Conservation (phyloP, 2,113 vertebrate genomes). For the Datnioides undecimradiatus region DNA sequence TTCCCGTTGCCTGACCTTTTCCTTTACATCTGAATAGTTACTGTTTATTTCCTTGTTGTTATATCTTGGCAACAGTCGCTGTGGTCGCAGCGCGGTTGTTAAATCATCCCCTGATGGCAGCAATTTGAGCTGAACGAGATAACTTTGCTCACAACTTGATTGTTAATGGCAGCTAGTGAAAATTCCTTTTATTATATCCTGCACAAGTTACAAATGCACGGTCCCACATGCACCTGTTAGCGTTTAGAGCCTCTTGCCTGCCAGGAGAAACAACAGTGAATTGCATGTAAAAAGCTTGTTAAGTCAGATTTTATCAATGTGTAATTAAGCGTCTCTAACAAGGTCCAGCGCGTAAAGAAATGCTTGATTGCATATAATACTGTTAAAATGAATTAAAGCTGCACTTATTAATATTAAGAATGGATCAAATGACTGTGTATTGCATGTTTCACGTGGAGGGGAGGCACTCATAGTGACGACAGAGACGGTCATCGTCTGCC, state of each 20-base stretch:
- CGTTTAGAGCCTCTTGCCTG: neutral
- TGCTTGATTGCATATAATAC: neutral
- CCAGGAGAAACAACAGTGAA: neutral
- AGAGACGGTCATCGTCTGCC: no score
- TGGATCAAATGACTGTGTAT: neutral
- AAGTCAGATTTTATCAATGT: neutral
- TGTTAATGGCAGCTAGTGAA: neutral
- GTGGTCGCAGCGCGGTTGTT: neutral
- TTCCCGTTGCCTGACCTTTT: constrained; percentile 19
- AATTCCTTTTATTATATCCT: neutral
- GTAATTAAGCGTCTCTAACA: neutral
- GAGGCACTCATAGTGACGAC: neutral
- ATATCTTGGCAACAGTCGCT: neutral
- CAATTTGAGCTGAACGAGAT: neutral
- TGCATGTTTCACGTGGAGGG: neutral
- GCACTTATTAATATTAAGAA: neutral
- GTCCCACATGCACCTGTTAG: neutral
- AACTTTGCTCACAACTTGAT: neutral
- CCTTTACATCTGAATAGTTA: neutral
- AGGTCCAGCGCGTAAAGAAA: neutral
- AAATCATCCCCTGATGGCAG: neutral
- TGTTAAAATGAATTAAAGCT: neutral
- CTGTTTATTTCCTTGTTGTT: neutral
- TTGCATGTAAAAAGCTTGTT: neutral
- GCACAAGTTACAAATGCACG: neutral